phyloP scores from a whole-genome alignment of 2,888 invertebrate genomes.

The Eupithecia abbreviata region DNA sequence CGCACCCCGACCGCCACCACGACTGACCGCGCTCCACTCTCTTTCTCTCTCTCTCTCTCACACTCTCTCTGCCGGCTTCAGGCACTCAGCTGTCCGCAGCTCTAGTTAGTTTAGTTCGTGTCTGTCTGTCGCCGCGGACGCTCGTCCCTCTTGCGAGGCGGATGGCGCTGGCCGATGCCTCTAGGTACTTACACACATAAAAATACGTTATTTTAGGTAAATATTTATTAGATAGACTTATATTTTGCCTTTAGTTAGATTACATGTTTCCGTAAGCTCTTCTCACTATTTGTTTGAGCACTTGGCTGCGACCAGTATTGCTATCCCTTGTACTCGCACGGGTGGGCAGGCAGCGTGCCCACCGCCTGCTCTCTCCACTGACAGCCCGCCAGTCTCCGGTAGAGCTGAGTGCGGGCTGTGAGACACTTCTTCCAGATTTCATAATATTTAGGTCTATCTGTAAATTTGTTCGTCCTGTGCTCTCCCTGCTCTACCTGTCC shows the following conservation, averaged over 20 bases:
- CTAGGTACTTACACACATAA: constrained; percentile 6
- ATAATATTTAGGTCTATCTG: too few relatives aligned
- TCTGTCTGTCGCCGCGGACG: background rate
- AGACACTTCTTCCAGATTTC: too few relatives aligned
- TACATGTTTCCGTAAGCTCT: background rate
- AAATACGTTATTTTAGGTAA: background rate
- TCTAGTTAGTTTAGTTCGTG: background rate
- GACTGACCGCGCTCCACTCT: constrained; percentile 56
- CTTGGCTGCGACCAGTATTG: background rate
- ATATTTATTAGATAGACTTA: background rate
- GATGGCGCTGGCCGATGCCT: background rate
- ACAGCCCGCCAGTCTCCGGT: too few relatives aligned
- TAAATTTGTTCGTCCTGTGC: too few relatives aligned
- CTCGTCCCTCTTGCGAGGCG: background rate
- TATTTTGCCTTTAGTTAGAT: background rate
- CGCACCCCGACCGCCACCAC: constrained; percentile 66
- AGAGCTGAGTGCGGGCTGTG: too few relatives aligned
- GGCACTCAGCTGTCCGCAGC: background rate
- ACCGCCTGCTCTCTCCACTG: too few relatives aligned
- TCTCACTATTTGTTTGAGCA: background rate
- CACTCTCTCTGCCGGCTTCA: background rate
- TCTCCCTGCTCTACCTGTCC: too few relatives aligned
- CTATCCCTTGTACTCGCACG: too few relatives aligned
- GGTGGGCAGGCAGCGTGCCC: too few relatives aligned
- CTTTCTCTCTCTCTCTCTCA: background rate